Evolutionary conservation across 2,888 invertebrate genomes (phyloP).

Genomic region (Cosmia trapezina): DNA sequence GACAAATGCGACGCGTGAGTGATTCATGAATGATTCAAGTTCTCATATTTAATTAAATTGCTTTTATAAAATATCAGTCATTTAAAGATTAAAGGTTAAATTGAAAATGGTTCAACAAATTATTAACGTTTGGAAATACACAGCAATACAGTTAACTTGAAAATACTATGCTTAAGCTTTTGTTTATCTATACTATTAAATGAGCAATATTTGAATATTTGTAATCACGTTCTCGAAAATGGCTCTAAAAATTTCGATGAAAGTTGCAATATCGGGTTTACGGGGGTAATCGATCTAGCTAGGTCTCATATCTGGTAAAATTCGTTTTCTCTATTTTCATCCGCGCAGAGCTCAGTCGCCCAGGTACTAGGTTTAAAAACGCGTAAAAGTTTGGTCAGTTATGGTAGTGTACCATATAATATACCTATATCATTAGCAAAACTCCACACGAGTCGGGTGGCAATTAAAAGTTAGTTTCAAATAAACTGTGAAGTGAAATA

Average conservation of each 20-base stretch:
- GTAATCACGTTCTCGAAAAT: too few species aligned
- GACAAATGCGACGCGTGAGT: not conserved
- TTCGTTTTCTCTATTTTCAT: too few species aligned
- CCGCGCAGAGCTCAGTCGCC: too few species aligned
- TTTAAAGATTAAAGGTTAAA: conserved; percentile 5
- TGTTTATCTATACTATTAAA: not conserved
- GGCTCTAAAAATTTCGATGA: too few species aligned
- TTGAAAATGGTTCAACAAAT: not conserved
- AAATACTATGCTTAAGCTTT: too few species aligned
- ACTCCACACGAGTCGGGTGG: not conserved
- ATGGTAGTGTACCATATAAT: too few species aligned
- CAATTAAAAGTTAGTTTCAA: conserved; percentile 40
- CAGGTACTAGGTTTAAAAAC: not conserved
- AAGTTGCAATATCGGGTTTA: too few species aligned
- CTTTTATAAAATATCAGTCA: conserved; percentile 10
- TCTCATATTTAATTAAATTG: not conserved
- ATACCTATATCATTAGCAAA: not conserved
- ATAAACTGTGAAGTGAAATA: conserved; percentile 29
- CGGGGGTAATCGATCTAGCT: too few species aligned
- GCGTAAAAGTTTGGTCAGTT: too few species aligned
- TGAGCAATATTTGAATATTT: too few species aligned
- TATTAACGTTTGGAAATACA: not conserved
- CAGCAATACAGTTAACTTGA: not conserved
- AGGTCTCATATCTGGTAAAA: too few species aligned
- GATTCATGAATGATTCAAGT: conserved; percentile 1